Evolutionary conservation across 2,113 vertebrate species (phyloP).

Genomic region (Anguilla rostrata): DNA sequence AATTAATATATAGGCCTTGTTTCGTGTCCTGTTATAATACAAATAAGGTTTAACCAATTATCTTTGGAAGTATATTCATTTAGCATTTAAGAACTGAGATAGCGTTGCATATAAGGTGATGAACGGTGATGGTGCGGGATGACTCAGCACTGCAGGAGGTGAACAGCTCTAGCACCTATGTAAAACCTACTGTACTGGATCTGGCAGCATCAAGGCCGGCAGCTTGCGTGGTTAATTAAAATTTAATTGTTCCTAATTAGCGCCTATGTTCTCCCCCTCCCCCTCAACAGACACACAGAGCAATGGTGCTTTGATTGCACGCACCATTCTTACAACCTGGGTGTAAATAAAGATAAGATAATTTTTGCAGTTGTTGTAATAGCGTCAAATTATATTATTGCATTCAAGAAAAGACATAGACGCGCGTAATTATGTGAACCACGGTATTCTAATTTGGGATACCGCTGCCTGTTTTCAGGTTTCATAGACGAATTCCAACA

Average conservation of each 20-base stretch:
- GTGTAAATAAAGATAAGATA: background rate
- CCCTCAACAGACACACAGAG: background rate
- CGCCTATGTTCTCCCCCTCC: slow-evolving; percentile 17
- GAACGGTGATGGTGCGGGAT: background rate
- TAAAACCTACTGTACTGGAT: background rate
- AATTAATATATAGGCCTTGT: too few species aligned
- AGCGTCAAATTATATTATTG: background rate
- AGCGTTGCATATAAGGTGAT: background rate
- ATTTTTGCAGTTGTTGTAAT: background rate
- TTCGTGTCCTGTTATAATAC: too few species aligned
- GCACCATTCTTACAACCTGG: background rate
- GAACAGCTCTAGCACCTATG: slow-evolving; percentile 31
- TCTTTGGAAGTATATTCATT: background rate
- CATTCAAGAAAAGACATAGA: background rate
- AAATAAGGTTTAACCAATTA: too few species aligned
- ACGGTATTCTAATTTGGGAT: too few species aligned
- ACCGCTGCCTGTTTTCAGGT: too few species aligned
- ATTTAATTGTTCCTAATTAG: slow-evolving; percentile 37
- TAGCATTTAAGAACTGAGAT: too few species aligned
- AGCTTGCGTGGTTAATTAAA: slow-evolving; percentile 27
- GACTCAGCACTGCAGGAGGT: slow-evolving; percentile 37
- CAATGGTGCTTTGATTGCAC: background rate
- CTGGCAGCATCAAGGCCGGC: slow-evolving; percentile 25
- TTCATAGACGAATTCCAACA: too few species aligned
- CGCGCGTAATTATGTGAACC: too few species aligned